phyloP scores from a whole-genome alignment of 2,888 invertebrate genomes.

The Cheilosia scutellata region DNA sequence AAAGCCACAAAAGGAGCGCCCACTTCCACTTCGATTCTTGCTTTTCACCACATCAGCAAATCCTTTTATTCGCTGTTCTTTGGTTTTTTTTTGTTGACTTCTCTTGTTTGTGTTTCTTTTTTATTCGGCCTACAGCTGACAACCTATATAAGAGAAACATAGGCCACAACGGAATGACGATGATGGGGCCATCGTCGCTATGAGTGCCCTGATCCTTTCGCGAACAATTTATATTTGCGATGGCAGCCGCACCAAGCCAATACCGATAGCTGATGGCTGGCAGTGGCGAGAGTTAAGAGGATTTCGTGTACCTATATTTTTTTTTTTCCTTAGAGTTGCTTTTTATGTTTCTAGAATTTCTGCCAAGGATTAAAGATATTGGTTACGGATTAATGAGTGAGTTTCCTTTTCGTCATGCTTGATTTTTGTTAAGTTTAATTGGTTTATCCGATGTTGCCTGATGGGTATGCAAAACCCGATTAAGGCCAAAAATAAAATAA shows the following conservation, averaged over 20 bases:
- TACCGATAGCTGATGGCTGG: not conserved
- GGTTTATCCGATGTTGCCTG: constrained; percentile 16
- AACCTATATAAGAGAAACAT: constrained; percentile 33
- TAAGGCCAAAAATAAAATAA: not conserved
- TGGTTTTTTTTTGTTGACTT: constrained; percentile 12
- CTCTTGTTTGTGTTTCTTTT: constrained; percentile 9
- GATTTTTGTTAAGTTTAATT: constrained; percentile 42
- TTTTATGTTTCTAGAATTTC: constrained; percentile 35
- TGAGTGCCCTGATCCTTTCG: constrained; percentile 41
- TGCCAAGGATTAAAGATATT: constrained; percentile 54
- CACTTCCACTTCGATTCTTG: constrained; percentile 38
- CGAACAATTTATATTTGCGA: constrained; percentile 41
- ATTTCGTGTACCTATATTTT: constrained; percentile 4
- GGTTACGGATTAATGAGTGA: constrained; percentile 48
- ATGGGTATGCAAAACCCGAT: constrained; percentile 5
- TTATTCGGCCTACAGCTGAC: not conserved
- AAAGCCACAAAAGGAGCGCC: constrained; percentile 20
- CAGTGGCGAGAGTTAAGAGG: constrained; percentile 12
- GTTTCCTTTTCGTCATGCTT: constrained; percentile 31
- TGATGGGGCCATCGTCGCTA: constrained; percentile 8
- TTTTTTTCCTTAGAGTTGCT: constrained; percentile 1
- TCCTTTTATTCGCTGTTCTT: constrained; percentile 44
- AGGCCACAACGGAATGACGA: constrained; percentile 13
- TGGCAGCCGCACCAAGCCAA: constrained; percentile 22
- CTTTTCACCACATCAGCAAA: constrained; percentile 59